Evolutionary conservation across 2,797 vertebrate genomes (phyloP), one percentile per base, ranked within the genome.

Genomic region (Poecilia velifera): DNA sequence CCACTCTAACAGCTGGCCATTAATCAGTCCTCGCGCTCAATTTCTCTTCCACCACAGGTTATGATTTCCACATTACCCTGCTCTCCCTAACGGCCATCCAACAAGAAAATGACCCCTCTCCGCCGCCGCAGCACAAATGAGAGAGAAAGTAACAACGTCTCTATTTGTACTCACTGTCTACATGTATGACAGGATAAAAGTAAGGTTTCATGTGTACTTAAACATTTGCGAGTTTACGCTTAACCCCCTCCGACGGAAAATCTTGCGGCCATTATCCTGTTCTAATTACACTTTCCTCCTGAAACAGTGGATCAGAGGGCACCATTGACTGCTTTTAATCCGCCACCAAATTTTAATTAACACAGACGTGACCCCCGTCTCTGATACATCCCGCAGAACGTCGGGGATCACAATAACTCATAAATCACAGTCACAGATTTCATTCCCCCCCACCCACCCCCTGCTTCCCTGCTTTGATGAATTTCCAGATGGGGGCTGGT

Each of bases 261-360:
- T 77, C 83, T 81, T 84, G 76, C 87, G 84, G 87, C 88, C 89
- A 88, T 94, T 94, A 94, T 95, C 90, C 92, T 88, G 86, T 93
- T 92, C 89, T 94, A 94, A 95, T 94, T 95, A 94, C 91, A 93
- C 92, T 92, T 94, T 95, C 88, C 89, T 85, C 89, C 86, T 92
- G 91, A 94, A 94, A 93, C 89, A 83, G 82, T 89, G 89, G 92
- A 94, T 94, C 94, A 95, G 88, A 92, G 93, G 92, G 92, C 92
- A 86, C 90, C 93, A 93, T 93, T 93, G 91, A 94, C 94, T 93
- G 92, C 93, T 93, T 93, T 95, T 95, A 94, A 95, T 95, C 94
- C 89, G 74, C 88, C 90, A 90, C 93, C 91, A 91, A 90, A 94
- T 93, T 95, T 94, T 95, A 94, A 95, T 95, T 95, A 94, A 95